phyloP scores from a whole-genome alignment of 1,140 invertebrate species.

The Diuraphis noxia region DNA sequence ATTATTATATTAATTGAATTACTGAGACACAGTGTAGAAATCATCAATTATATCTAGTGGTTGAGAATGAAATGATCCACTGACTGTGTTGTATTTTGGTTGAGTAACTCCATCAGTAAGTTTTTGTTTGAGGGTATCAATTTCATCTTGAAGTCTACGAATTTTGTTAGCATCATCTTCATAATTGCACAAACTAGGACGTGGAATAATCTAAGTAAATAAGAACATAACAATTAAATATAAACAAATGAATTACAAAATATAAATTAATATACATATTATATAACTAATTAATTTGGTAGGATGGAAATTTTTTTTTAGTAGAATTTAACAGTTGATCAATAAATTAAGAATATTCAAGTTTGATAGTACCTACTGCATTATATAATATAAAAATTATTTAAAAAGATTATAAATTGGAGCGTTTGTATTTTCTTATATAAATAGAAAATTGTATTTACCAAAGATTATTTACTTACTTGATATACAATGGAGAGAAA shows the following conservation, averaged over 20 bases:
- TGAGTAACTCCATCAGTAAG: slow-evolving; percentile 64
- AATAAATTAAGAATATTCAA: not conserved
- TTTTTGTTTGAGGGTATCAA: slow-evolving; percentile 69
- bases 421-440: not conserved
- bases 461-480: slow-evolving; percentile 60
- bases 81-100: slow-evolving; percentile 62
- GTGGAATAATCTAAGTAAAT: slow-evolving; percentile 72
- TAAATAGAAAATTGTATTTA: not conserved
- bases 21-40: slow-evolving; percentile 88
- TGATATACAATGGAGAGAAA: slow-evolving; percentile 89
- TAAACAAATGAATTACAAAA: not conserved
- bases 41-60: slow-evolving; percentile 84
- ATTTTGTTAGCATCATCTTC: slow-evolving; percentile 82
- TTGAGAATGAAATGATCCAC: slow-evolving; percentile 60
- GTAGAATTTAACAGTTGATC: not conserved
- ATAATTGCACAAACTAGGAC: slow-evolving; percentile 80
- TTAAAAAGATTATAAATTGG: not conserved
- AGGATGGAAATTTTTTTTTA: not conserved
- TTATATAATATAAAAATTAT: not conserved
- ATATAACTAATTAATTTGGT: too few species aligned
- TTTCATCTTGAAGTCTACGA: slow-evolving; percentile 81
- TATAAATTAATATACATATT: too few species aligned
- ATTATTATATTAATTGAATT: slow-evolving; percentile 61
- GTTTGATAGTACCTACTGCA: not conserved
- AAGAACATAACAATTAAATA: not conserved